Percentiles rank a stretch among this genome's conserved stretches.
phyloP scores from a whole-genome alignment of 2,113 vertebrate genomes.

The Galemys pyrenaicus region DNA sequence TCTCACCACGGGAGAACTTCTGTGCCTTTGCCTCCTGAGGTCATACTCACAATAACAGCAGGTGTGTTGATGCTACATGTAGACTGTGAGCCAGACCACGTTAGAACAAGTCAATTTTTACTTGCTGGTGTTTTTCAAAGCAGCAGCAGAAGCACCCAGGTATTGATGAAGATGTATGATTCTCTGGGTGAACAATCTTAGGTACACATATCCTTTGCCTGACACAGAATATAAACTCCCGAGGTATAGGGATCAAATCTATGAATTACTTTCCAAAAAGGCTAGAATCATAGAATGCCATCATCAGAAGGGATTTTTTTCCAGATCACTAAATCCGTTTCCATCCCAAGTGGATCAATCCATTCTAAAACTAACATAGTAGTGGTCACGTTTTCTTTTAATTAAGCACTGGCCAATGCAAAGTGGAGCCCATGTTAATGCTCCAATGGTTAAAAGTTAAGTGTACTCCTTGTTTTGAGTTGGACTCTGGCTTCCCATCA shows the following conservation, averaged over 20 bases:
- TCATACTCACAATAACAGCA: neutral
- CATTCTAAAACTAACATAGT: slow-evolving; percentile 19
- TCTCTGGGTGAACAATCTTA: neutral
- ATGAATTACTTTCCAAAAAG: slow-evolving; percentile 6
- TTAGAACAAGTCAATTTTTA: neutral
- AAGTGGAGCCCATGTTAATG: neutral
- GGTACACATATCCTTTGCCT: neutral
- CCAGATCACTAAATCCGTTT: neutral
- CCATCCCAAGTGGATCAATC: neutral
- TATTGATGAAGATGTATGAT: neutral
- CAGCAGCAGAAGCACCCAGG: neutral
- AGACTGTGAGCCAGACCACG: neutral
- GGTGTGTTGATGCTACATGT: rapidly evolving
- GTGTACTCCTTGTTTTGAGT: neutral
- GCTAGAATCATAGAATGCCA: neutral
- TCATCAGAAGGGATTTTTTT: neutral
- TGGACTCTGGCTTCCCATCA: neutral
- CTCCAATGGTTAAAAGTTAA: neutral
- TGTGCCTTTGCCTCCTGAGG: rapidly evolving
- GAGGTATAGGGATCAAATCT: neutral
- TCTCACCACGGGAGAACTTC: neutral
- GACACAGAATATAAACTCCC: neutral
- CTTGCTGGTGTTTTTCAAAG: neutral
- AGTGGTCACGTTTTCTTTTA: neutral
- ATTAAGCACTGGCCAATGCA: neutral